Evolutionary conservation across 1,140 invertebrate species (phyloP), one percentile per base, ranked within the genome.

Genomic region (Goniozus legneri): DNA sequence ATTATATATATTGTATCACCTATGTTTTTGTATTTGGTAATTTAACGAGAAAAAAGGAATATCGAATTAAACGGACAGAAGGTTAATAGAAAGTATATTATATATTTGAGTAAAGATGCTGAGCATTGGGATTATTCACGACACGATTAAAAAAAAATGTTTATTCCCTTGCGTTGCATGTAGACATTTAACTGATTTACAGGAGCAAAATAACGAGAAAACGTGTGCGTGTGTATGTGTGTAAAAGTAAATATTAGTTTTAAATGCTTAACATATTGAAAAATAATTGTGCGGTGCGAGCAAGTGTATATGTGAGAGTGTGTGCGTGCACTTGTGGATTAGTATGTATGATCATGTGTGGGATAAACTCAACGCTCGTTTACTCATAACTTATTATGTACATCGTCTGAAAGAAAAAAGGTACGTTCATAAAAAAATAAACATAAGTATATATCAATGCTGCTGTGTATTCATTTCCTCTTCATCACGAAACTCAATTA

Each of bases 361-460:
- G 70, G 71, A 70, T 71, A 73, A 73, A 65, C 49, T 60, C 67
- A 66, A 71, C 67, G 62, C 67, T 73, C 65, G 50, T 69, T 74
- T 74, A 74, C 71, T 75, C 70, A 72, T 74, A 75, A 73, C 56
- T 75, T 72, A 71, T 71, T 68, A 70, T 73, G 67, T 73, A 71
- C 58, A 67, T 71, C 65, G 64, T 67, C 60, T 67, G 58, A 63
- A 59, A 54, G 38, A 60, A 59, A 54, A 60, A 67, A 62, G 52
- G 59, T 71, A 69, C 61, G 64, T 75, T 75, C 65, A 62, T 71
- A 65, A 51, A 57, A 63, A 57, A 71, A 70, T 71, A 75, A 73
- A 75, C 53, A 68, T 71, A 75, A 71, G 60, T 62, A 67, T 72
- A 68, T 67, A 69, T 71, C 62, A 71, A 64, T 55, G 38, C 42